Base-by-base conservation (phyloP, 2,888 invertebrate species). In the Ophonus ardosiacus region DNA sequence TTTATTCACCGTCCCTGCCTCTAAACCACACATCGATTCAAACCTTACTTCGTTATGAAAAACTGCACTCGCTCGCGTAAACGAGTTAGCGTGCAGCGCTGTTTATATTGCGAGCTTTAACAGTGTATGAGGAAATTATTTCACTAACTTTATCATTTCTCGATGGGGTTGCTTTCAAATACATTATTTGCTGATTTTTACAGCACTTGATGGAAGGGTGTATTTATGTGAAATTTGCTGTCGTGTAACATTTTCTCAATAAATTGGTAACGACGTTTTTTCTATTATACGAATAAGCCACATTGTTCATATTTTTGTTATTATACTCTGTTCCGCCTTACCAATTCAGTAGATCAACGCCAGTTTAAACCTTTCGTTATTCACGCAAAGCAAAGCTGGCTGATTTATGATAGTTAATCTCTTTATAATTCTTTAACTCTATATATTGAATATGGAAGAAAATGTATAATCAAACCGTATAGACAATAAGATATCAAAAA, bases 1-100 rank as follows among this genome's bases (percentile, higher is more conserved):
- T 81, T 85, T 76, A 81, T 81, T 81, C 65, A 80, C 21, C 10
- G 24, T 51, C 81, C 24, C 57, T 65, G 51, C 68, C 65, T 81
- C 51, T 31, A 51, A 81, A 81, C 81, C 81, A 21, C 81, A 21
- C 81, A 81, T 68, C 57, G 56, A 43, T 81, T 43, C 43, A 68
- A 61, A 80, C 59, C 38, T 80, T 80, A 80, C 61, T 38, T 61
- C 38, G 80, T 80, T 80, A 61, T 80, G 61, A 80, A 61, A 80
- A 80, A 80, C 31, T 40, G 80, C 78, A 57, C n/a, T 56, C 21
- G 31, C 56, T 57, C 56, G 13, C 13, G 76, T 78, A 78, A 78
- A 31, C 3, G n/a, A 10, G 78, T 78, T 78, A 57, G 57, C 56
- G 24, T 78, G 56, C 21, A 15, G 8, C 56, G 56, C 71, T 24